Percentiles rank a stretch among this genome's conserved stretches.
Conservation (phyloP, 2,888 invertebrate genomes). For the Drosophila algonquin region DNA sequence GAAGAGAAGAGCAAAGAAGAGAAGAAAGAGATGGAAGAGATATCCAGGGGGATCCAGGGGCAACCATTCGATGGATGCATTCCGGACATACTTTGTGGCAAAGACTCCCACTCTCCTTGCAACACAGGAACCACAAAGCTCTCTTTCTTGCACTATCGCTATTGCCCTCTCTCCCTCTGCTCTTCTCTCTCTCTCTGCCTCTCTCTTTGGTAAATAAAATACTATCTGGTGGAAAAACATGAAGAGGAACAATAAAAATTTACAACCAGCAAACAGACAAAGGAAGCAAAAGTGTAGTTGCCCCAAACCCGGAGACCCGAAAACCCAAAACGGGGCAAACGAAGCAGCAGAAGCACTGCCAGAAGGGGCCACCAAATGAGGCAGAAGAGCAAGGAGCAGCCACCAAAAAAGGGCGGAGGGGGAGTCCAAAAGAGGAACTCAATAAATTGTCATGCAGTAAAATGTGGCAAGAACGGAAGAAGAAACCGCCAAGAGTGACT, state of each 20-base stretch:
- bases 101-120: constrained; percentile 11
- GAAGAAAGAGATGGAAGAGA: too few relatives aligned
- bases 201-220: constrained; percentile 40
- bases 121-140: constrained; percentile 10
- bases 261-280: constrained; percentile 63
- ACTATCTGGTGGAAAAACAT: constrained; percentile 44
- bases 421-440: constrained; percentile 64
- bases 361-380: background rate
- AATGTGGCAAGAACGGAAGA: constrained; percentile 56
- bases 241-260: constrained; percentile 72
- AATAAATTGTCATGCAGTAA: constrained; percentile 81
- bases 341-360: background rate
- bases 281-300: constrained; percentile 41
- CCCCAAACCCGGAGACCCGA: constrained; percentile 1
- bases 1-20: background rate
- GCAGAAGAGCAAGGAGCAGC: background rate
- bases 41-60: background rate
- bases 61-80: background rate
- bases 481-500: constrained; percentile 47
- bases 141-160: background rate
- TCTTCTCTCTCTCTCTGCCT: background rate
- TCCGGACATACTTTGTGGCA: constrained; percentile 34
- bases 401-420: constrained; percentile 13
- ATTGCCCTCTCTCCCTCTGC: background rate
- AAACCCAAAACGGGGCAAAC: background rate